Percentiles rank a stretch among this genome's conserved stretches.
These are phyloP conservation scores for Danionella cerebrum DNA, from an alignment of 2,113 vertebrate genomes.

Conservation along the genomic window DNA sequence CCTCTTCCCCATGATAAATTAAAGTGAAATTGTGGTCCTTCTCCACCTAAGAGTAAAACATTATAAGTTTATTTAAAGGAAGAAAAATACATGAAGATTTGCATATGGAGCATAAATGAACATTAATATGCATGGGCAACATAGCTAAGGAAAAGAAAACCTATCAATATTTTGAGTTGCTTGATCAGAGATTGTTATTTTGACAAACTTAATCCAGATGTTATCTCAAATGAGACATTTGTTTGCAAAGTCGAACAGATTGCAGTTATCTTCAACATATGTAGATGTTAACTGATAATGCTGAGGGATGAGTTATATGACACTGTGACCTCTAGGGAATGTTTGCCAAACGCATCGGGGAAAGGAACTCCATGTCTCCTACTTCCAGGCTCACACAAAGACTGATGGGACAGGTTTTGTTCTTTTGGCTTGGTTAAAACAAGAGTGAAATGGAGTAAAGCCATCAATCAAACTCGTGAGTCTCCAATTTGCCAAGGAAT, in stretches of 20 bases:
- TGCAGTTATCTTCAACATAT: conserved; percentile 42
- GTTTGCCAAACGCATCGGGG: conserved; percentile 32
- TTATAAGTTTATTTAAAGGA: not conserved
- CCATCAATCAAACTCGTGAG: not conserved
- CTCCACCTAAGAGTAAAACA: conserved; percentile 2
- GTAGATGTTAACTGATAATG: conserved; percentile 33
- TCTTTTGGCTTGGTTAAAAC: conserved; percentile 10
- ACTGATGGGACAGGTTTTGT: conserved; percentile 20
- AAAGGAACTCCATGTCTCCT: conserved; percentile 7
- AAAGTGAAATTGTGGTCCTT: conserved; percentile 34
- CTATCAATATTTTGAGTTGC: not conserved
- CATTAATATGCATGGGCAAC: no score
- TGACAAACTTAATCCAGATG: not conserved
- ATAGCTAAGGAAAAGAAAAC: no score
- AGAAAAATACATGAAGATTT: not conserved
- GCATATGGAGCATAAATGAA: no score
- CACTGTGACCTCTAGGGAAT: conserved; percentile 42
- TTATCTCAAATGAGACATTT: conserved; percentile 26
- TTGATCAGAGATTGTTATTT: not conserved
- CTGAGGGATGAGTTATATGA: conserved; percentile 38
- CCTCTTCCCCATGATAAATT: conserved; percentile 61
- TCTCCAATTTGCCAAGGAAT: not conserved
- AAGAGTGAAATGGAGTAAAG: conserved; percentile 13
- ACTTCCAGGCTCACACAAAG: conserved; percentile 17
- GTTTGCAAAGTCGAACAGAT: conserved; percentile 30